Percentiles rank a stretch among this genome's conserved stretches.
phyloP scores from a whole-genome alignment of 2,113 vertebrate species.

The Balaeniceps rex region DNA sequence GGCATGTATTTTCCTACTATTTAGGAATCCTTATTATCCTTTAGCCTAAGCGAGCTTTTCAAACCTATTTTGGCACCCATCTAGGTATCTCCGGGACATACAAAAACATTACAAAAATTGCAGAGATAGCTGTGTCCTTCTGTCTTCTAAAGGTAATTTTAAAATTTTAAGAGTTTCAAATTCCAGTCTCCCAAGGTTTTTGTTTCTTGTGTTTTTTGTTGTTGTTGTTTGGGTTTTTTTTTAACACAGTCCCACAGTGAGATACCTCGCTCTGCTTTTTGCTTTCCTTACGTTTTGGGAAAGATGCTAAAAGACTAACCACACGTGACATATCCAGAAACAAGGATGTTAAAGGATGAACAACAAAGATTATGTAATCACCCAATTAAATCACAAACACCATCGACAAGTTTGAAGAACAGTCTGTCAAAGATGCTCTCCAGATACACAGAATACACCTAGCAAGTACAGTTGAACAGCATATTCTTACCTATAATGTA shows the following conservation, averaged over 20 bases:
- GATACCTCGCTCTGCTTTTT: neutral
- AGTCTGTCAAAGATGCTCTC: neutral
- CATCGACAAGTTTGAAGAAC: neutral
- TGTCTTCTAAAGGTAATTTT: neutral
- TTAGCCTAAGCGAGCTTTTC: neutral
- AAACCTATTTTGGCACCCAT: neutral
- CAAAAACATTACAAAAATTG: neutral
- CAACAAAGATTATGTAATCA: neutral
- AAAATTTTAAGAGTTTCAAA: neutral
- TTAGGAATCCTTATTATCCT: neutral
- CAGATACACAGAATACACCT: neutral
- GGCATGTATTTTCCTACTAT: neutral
- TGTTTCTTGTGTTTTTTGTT: fast-evolving
- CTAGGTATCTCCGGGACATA: neutral
- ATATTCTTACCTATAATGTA: slow-evolving; percentile 85
- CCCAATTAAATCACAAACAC: neutral
- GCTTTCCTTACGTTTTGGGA: neutral
- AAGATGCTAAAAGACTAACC: neutral
- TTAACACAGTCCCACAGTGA: neutral
- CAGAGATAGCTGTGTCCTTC: neutral
- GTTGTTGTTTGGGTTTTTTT: neutral
- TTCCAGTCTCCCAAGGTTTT: neutral
- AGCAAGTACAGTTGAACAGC: neutral
- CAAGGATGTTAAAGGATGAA: neutral
- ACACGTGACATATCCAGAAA: neutral